Base-by-base conservation (phyloP, 2,797 vertebrate species). In the Mico argentatus region DNA sequence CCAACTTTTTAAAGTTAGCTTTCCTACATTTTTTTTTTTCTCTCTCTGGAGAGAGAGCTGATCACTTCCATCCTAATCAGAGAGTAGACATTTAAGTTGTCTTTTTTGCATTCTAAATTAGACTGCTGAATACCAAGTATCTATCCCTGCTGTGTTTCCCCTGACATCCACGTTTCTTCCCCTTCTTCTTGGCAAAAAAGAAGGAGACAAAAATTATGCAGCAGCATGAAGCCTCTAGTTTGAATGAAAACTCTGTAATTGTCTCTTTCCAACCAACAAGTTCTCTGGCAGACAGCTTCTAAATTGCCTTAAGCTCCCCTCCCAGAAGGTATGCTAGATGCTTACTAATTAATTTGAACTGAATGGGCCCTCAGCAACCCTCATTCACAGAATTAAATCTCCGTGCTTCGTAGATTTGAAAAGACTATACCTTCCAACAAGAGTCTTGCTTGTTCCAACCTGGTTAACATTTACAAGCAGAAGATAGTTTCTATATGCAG, bases 281-380 rank as follows among this genome's bases (percentile, higher is more conserved):
- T 73, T 91, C 86, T 83, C 44, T 14, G 30, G 59, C 24, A 88
- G 86, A 90, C 64, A 97, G 55, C 7, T 92, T 96, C 67, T 83
- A 94, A 96, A 91, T 84, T 92, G 91, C 91, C 55, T 82, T 83
- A 50, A 95, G 75, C 59, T 72, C 17, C 48, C n/a, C 2, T 83
- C 75, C 17, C 84, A 36, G 30, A 48, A 94, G 61, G 72, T 70
- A 88, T 76, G 48, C 44, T 86, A 33, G 67, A 85, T 73, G 92
- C 64, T 96, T 93, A 75, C 88, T 96, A 88, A 95, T 93, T 95
- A 97, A 82, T 79, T 91, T 92, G 27, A 92, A 91, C 27, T 72
- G 41, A 94, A 89, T 87, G 52, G 13, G 55, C 30, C 12, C 1
- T 94, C 73, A 81, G 59, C 48, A 90, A 92, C 46, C 94, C 72